Evolutionary conservation across 2,888 invertebrate genomes (phyloP), one percentile per base, ranked within the genome.

Genomic region (Margaritifera margaritifera): DNA sequence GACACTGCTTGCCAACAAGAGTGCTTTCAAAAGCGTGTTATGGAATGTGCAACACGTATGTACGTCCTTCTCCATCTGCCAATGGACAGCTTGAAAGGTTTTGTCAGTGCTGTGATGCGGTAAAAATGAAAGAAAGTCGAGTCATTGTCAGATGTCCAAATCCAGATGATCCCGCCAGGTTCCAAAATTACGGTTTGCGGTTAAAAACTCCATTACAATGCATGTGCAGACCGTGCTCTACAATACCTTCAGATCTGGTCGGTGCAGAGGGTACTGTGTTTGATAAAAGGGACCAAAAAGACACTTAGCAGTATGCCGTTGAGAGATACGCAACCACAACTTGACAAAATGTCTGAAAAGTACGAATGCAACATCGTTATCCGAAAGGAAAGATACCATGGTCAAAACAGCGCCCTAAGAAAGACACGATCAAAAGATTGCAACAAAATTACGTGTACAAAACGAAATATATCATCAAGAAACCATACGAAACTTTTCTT

Each of bases 21-120:
- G 62, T 68, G 59, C 52, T 68, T 22, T 60, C 64, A n/a, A 20
- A 24, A 42, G 72, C 64, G 1, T 77, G 77, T 51, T 52, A 59
- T 6, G 77, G 77, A 22, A 64, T 64, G 55, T 77, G 77, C 53
- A 59, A 57, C 15, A 68, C 77, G 0, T 77, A 77, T 51, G 31
- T 71, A 6, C 62, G 70, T 11, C 77, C 77, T 2, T 74, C 74
- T 31, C 24, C 57, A 4, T 54, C 66, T 19, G 24, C 65, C 22
- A 71, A 68, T 2, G 72, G 68, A 31, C 61, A 66, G 24, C 66
- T 77, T 31, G 74, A 77, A 61, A 61, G 70, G 3, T 69, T 66
- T 19, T 77, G 77, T 57, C 70, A 72, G 58, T 77, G 77, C 59
- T 77, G 77, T 64, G 65, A 72, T 42, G 72, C 62, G 18, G 68